Base-by-base conservation (phyloP, 2,888 invertebrate species). In the Aphelenchoides bicaudatus region DNA sequence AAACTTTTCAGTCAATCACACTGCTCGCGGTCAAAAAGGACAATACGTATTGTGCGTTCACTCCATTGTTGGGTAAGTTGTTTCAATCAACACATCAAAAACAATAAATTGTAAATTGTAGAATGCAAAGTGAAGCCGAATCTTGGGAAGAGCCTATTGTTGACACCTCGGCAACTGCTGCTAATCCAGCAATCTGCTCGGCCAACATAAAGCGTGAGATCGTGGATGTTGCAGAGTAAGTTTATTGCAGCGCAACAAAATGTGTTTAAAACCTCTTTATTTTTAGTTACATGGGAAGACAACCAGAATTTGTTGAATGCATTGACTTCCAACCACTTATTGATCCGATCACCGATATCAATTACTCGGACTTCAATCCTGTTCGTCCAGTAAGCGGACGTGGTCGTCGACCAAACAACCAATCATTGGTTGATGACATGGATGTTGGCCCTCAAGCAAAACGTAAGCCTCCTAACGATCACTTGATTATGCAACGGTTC, bases 1-100 rank as follows among this genome's bases (percentile, higher is more conserved):
- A n/a, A n/a, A n/a, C n/a, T n/a, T n/a, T n/a, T n/a, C n/a, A 78
- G 89, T 94, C 80, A 62, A 61, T 25, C 78, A 78, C 59, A 75
- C 75, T 6, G 68, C 74, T 6, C 65, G 74, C 19, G 76, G 78
- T 39, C 73, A 73, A 50, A 69, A 68, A 50, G 78, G 75, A 43
- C 73, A 72, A 54, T 77, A 78, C 59, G 70, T 78, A 49, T 65
- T 78, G 34, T 72, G 75, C 63, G 65, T 70, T 5, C 78, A 78
- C 61, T 65, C 62, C 29, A 59, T 78, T 3, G 53, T 78, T 13
- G 74, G 75, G 63, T 61, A 43, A 13, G 27, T 37, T 29, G 39
- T 52, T 48, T 59, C 34, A 13, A n/a, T 13, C 10, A 8, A 38
- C 1, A 8, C 19, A 13, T 16, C 6, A 38, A 10, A 38, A 13